These are phyloP conservation scores for Chloromyia formosa DNA, from an alignment of 2,888 invertebrate species.

Conservation along the genomic window DNA sequence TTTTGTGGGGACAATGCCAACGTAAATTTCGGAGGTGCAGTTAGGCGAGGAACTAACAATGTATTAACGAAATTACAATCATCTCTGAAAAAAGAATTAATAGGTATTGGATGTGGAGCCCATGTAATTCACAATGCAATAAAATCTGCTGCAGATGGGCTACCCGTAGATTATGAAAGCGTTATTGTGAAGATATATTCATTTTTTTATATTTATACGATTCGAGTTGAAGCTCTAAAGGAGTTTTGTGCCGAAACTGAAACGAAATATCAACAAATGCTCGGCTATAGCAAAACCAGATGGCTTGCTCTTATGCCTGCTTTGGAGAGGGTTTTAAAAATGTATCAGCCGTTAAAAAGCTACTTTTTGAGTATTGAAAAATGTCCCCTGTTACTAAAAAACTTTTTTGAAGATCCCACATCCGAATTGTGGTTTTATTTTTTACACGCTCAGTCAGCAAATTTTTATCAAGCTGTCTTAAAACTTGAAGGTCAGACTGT, in stretches of 20 bases:
- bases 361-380: constrained; percentile 46
- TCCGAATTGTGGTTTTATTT: constrained; percentile 44
- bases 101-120: constrained; percentile 18
- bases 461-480: constrained; percentile 16
- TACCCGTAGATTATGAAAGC: constrained; percentile 51
- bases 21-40: neutral
- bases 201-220: constrained; percentile 50
- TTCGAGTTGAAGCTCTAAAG: constrained; percentile 49
- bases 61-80: constrained; percentile 49
- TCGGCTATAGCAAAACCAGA: constrained; percentile 43
- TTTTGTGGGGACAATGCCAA: constrained; percentile 13
- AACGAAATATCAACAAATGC: constrained; percentile 43
- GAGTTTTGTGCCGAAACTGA: constrained; percentile 42
- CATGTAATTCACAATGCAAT: neutral
- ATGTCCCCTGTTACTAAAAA: constrained; percentile 43
- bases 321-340: constrained; percentile 44
- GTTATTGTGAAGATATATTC: constrained; percentile 13
- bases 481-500: constrained; percentile 27
- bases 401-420: constrained; percentile 41
- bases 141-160: neutral
- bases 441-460: constrained; percentile 44
- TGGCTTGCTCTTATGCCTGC: constrained; percentile 46
- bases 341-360: constrained; percentile 43
- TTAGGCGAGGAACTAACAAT: neutral
- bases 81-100: neutral